phyloP scores from a whole-genome alignment of 2,797 vertebrate genomes.

The Acanthornis magna region DNA sequence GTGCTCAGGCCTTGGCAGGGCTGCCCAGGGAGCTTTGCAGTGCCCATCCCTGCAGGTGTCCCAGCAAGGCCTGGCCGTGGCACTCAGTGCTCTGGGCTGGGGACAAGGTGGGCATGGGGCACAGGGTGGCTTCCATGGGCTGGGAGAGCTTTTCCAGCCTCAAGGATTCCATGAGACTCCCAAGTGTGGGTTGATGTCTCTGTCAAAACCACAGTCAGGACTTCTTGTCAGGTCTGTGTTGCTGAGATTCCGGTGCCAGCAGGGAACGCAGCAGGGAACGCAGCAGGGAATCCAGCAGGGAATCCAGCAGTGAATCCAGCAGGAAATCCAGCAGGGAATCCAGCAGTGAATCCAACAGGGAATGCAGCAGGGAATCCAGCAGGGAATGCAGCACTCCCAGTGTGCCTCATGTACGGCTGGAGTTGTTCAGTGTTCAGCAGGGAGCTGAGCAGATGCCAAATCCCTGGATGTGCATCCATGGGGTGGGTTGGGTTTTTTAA shows the following conservation, averaged over 20 bases:
- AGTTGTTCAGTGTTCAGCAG: background rate
- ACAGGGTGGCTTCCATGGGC: accelerated
- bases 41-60: background rate
- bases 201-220: background rate
- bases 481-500: background rate
- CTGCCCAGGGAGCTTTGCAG: background rate
- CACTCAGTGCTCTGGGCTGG: background rate
- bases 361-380: background rate
- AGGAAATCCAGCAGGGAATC: background rate
- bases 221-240: accelerated
- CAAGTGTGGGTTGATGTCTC: background rate
- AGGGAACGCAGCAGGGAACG: no score
- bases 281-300: background rate
- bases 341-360: no score
- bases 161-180: background rate
- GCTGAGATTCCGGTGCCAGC: background rate
- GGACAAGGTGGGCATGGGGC: accelerated
- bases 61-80: background rate
- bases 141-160: background rate
- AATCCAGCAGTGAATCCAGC: background rate
- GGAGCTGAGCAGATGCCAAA: background rate
- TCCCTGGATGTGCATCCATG: background rate
- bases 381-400: background rate
- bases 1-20: accelerated
- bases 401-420: background rate